phyloP scores from a whole-genome alignment of 2,113 vertebrate species.

The Thalassarche chlororhynchos region DNA sequence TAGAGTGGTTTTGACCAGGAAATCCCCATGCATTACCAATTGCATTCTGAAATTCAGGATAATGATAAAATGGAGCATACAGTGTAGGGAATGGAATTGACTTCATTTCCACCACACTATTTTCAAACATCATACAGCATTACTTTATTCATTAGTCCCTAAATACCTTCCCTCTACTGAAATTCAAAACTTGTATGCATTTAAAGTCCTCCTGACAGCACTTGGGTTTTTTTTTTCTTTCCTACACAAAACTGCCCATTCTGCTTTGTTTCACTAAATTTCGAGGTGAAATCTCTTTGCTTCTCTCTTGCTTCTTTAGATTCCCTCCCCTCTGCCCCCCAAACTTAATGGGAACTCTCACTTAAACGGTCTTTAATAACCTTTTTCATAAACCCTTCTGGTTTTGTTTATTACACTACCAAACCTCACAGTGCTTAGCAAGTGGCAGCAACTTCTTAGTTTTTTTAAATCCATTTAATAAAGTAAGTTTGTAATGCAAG shows the following conservation, averaged over 20 bases:
- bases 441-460: not conserved
- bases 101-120: not conserved
- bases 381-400: not conserved
- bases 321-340: not conserved
- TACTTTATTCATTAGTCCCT: conserved; percentile 17
- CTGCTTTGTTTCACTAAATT: not conserved
- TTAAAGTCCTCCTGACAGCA: conserved; percentile 11
- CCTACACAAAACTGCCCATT: not conserved
- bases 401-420: not conserved
- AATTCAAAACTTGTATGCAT: not conserved
- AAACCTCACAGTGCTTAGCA: not conserved
- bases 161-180: not conserved
- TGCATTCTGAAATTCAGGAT: not conserved
- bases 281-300: not conserved
- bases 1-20: not conserved
- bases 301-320: not conserved
- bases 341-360: not conserved
- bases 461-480: not conserved
- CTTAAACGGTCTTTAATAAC: not conserved
- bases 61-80: not conserved
- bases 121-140: conserved; percentile 3
- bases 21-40: not conserved
- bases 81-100: not conserved
- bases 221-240: not conserved
- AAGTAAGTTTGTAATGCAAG: not conserved